Evolutionary conservation across 35 echinoderm and acorn worm species (phyloP).

Genomic region (Eucidaris tribuloides): DNA sequence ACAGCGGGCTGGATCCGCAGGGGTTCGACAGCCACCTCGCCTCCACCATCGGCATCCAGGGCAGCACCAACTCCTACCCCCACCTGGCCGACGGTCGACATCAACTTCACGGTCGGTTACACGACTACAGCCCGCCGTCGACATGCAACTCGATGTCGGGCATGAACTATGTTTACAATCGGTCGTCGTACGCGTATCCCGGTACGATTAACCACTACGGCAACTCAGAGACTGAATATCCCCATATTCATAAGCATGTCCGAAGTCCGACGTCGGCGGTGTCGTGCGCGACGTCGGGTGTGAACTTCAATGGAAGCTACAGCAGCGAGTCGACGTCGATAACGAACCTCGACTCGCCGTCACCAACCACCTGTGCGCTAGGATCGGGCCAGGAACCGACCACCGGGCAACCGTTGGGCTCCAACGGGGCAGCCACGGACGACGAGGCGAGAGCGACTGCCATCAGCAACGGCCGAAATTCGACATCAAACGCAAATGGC

Average conservation of each 20-base stretch:
- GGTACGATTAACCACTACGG: conserved; percentile 11
- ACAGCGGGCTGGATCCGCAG: conserved; percentile 20
- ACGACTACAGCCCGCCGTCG: conserved; percentile 24
- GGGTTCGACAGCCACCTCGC: conserved; percentile 19
- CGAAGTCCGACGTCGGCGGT: conserved; percentile 29
- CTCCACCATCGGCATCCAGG: conserved; percentile 7
- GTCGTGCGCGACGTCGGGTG: conserved; percentile 23
- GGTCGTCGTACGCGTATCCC: conserved; percentile 13
- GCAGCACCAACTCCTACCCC: conserved; percentile 17
- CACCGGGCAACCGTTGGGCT: conserved; percentile 7
- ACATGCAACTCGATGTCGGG: conserved; percentile 18
- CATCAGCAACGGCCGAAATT: neutral
- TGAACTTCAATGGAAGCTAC: conserved; percentile 23
- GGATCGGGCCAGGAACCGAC: conserved; percentile 14
- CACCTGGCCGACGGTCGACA: conserved; percentile 9
- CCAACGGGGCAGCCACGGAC: conserved; percentile 6
- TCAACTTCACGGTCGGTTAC: conserved; percentile 2
- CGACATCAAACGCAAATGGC: conserved; percentile 16
- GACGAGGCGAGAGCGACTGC: conserved; percentile 8
- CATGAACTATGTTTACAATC: conserved; percentile 32
- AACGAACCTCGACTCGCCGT: conserved; percentile 27
- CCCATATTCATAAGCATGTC: conserved; percentile 18
- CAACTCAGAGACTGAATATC: conserved; percentile 30
- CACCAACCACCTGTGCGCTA: conserved; percentile 8
- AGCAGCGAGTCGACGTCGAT: conserved; percentile 25